phyloP scores from a whole-genome alignment of 2,797 vertebrate genomes.

The Bovichtus diacanthus region DNA sequence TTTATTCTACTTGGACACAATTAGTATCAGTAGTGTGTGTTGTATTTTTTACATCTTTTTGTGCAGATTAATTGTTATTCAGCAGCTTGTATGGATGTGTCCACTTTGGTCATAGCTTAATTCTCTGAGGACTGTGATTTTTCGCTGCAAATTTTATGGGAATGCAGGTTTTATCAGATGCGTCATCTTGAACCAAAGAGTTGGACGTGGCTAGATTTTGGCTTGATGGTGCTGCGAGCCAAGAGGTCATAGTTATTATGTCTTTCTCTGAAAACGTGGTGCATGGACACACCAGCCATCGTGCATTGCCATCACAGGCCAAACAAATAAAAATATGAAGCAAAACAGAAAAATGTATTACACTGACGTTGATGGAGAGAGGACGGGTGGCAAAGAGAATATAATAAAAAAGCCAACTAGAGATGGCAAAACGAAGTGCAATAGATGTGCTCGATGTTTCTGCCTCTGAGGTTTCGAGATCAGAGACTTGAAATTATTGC shows the following conservation, averaged over 20 bases:
- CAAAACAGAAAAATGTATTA: not conserved
- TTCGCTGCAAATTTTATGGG: not conserved
- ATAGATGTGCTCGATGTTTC: not conserved
- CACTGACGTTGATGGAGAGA: not conserved
- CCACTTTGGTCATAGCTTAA: not conserved
- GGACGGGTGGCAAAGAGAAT: not conserved
- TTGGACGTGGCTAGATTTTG: not conserved
- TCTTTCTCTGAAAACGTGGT: not conserved
- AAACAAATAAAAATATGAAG: not conserved
- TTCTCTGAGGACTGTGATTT: not conserved
- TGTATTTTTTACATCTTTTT: too few relatives aligned
- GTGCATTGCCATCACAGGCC: not conserved
- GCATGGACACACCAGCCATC: not conserved
- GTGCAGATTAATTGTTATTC: too few relatives aligned
- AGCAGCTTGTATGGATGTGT: too few relatives aligned
- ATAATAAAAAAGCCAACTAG: not conserved
- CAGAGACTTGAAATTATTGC: constrained; percentile 23
- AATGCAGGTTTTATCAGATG: not conserved
- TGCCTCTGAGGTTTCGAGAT: constrained; percentile 11
- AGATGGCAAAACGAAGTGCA: not conserved
- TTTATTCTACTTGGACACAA: too few relatives aligned
- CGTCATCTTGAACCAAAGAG: not conserved
- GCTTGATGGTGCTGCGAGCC: too few relatives aligned
- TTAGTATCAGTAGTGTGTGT: too few relatives aligned
- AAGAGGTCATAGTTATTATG: not conserved